Evolutionary conservation across 53 echinoderm and acorn worm genomes (phyloP), one percentile per base, ranked within the genome.

Genomic region (Pentamera pediparva): DNA sequence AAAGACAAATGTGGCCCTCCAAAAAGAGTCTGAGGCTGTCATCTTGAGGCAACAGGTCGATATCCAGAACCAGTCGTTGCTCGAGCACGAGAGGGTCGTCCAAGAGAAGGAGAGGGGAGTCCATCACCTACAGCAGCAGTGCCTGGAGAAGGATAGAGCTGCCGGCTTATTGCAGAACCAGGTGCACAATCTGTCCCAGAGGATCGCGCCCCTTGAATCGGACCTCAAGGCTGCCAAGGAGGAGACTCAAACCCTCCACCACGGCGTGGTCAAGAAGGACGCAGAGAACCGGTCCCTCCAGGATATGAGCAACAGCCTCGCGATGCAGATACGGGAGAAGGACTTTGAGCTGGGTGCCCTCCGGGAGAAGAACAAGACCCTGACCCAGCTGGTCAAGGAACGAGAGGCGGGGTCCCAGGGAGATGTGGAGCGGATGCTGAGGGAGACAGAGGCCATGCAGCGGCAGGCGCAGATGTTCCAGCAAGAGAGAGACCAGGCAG

Each of bases 371-470:
- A 87, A 79, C 48, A 64, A 76, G 65, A 95, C 96, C 1, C 77
- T 95, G 52, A 82, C 87, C 9, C 80, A 59, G 49, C 75, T 95
- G 74, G 90, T 91, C 40, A 81, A 95, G 62, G 83, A 85, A 61
- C 76, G 49, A 59, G 90, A 95, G 32, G 55, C 78, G 5, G 90
- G 86, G 21, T 76, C 49, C 31, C 82, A 91, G 53, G 96, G 96
- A 10, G 90, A 95, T 56, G 67, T 95, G 31, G 82, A 91, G 75
- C 67, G 88, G 47, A 62, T 95, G 15, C 76, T 95, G 20, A 56
- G 61, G 9, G 90, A 95, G 76, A 87, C 96, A 1, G 90, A 90
- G 69, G 96, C 96, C 2, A 95, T 95, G 96, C 96, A 95, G 85
- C 84, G 82, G 43, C 96, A 95, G 78, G 96, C 96, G 10, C 83